Conservation (phyloP, 2,888 invertebrate species). For the Andrena minutula region DNA sequence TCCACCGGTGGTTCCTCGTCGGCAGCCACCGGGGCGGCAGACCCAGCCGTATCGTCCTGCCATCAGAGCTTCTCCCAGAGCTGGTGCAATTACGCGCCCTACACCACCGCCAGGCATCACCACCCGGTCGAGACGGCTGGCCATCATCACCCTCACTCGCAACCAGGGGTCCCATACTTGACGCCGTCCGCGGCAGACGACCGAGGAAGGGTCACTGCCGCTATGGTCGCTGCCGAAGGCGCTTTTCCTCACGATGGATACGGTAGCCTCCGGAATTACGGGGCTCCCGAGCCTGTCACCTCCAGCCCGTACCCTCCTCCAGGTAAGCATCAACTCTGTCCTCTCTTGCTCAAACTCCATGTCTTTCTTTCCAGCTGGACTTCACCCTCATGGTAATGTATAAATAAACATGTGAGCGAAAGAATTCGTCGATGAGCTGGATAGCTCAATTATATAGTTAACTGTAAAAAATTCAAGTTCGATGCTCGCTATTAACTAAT, state of each 20-base stretch:
- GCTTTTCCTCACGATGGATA: conserved; percentile 92
- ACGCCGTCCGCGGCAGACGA: conserved; percentile 88
- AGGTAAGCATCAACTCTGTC: conserved; percentile 87
- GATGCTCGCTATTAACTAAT: background rate
- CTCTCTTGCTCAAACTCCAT: background rate
- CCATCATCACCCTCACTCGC: conserved; percentile 87
- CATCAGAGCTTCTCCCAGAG: conserved; percentile 90
- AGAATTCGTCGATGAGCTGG: background rate
- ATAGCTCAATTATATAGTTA: background rate
- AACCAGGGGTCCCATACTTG: conserved; percentile 88
- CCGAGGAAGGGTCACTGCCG: conserved; percentile 88
- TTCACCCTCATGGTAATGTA: background rate
- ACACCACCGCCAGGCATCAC: conserved; percentile 88
- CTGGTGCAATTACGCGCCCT: conserved; percentile 91
- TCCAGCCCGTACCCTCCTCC: conserved; percentile 92
- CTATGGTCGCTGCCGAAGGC: conserved; percentile 87
- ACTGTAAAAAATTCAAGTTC: background rate
- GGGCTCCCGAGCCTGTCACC: conserved; percentile 90
- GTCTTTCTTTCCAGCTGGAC: background rate
- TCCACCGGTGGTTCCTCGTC: conserved; percentile 85
- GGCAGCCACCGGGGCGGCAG: conserved; percentile 84
- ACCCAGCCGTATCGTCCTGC: conserved; percentile 87
- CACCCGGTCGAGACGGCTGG: conserved; percentile 85
- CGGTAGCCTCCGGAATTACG: conserved; percentile 90
- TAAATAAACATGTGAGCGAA: background rate